These are phyloP conservation scores for Chymomyza amoena DNA, from an alignment of 2,888 invertebrate genomes.

Conservation along the genomic window DNA sequence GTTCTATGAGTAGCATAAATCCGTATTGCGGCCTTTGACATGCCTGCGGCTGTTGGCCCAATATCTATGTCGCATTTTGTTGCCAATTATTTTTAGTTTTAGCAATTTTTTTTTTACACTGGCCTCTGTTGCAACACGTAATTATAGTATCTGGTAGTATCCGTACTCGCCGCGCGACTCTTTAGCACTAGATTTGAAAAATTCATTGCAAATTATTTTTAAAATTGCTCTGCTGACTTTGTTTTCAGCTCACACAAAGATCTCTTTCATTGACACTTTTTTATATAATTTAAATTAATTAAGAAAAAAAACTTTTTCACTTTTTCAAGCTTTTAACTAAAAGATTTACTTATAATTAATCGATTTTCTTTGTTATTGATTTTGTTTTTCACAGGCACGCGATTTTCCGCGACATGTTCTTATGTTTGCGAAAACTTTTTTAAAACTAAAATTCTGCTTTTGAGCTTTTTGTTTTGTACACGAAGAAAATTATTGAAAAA, in stretches of 20 bases:
- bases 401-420: slow-evolving; percentile 41
- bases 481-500: slow-evolving; percentile 67
- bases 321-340: too few species aligned
- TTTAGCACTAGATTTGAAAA: slow-evolving; percentile 47
- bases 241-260: slow-evolving; percentile 14
- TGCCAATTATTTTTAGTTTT: slow-evolving; percentile 67
- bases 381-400: slow-evolving; percentile 23
- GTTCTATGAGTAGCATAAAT: not conserved
- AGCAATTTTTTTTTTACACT: slow-evolving; percentile 27
- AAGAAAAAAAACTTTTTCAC: too few species aligned
- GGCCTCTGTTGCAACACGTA: slow-evolving; percentile 51
- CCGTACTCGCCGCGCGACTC: slow-evolving; percentile 56
- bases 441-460: slow-evolving; percentile 63
- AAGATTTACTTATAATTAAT: slow-evolving; percentile 14
- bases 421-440: slow-evolving; percentile 72
- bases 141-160: slow-evolving; percentile 53
- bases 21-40: slow-evolving; percentile 62
- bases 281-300: not conserved
- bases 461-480: slow-evolving; percentile 45
- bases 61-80: slow-evolving; percentile 67
- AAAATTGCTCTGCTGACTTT: slow-evolving; percentile 37
- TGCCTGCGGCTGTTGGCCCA: slow-evolving; percentile 61
- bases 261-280: not conserved
- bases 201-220: slow-evolving; percentile 58
- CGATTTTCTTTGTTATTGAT: slow-evolving; percentile 37